Conservation (phyloP, 2,113 vertebrate species). For the Muntiacus muntjak region DNA sequence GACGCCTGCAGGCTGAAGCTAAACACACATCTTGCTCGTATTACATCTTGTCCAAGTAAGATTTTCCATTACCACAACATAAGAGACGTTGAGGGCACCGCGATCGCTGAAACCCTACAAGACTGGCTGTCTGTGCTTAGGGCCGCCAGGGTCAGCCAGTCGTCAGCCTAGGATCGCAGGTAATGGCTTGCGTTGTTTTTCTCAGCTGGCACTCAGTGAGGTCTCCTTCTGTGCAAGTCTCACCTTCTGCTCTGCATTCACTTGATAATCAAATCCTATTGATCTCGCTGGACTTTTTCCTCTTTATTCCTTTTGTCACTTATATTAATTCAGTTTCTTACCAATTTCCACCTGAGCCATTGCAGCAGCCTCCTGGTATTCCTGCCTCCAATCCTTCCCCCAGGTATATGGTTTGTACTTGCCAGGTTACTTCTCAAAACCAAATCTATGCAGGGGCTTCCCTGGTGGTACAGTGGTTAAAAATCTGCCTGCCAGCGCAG, state of each 20-base stretch:
- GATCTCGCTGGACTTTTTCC: background rate
- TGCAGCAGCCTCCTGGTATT: background rate
- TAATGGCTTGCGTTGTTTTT: background rate
- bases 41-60: slow-evolving; percentile 68
- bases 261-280: background rate
- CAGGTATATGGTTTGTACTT: background rate
- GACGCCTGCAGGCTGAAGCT: slow-evolving; percentile 49
- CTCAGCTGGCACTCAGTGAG: background rate
- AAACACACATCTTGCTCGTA: slow-evolving; percentile 66
- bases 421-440: background rate
- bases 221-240: background rate
- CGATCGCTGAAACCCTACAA: slow-evolving; percentile 34
- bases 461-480: background rate
- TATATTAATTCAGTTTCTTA: background rate
- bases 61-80: slow-evolving; percentile 70
- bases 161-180: background rate
- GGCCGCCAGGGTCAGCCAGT: slow-evolving; percentile 30
- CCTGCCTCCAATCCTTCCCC: background rate
- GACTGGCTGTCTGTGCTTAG: slow-evolving; percentile 17
- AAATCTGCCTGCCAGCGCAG: background rate
- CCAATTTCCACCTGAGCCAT: background rate
- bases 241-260: background rate
- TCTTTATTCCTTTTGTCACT: background rate
- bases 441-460: background rate
- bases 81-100: slow-evolving; percentile 43